phyloP scores from a whole-genome alignment of 2,113 vertebrate genomes.

The Ictalurus punctatus region DNA sequence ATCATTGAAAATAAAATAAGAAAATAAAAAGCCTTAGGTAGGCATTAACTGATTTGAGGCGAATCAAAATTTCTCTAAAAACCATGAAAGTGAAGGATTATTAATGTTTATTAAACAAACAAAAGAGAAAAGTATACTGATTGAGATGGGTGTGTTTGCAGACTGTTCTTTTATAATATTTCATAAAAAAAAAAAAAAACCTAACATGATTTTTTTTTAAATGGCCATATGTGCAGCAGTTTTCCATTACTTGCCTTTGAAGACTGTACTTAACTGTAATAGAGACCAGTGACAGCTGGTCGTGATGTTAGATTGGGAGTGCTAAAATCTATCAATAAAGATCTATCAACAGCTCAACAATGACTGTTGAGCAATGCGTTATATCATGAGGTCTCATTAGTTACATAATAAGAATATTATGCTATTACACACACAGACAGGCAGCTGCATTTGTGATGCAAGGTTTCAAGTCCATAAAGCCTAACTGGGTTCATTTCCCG shows the following conservation, averaged over 20 bases:
- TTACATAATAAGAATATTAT: neutral
- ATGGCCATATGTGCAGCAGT: neutral
- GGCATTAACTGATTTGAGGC: neutral
- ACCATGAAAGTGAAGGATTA: neutral
- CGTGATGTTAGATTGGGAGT: neutral
- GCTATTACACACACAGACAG: neutral
- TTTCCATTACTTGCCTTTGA: slow-evolving; percentile 1
- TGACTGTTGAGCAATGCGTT: neutral
- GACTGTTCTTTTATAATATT: neutral
- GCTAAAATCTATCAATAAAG: neutral
- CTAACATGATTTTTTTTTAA: neutral
- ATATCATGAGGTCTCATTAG: neutral
- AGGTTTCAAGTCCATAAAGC: neutral
- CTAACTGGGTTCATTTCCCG: neutral
- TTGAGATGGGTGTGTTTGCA: neutral
- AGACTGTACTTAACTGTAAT: neutral
- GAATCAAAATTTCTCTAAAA: neutral
- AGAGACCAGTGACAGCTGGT: slow-evolving; percentile 1
- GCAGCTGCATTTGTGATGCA: neutral
- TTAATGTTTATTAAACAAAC: neutral
- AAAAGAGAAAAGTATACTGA: neutral
- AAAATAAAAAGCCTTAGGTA: neutral
- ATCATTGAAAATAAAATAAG: too few relatives aligned
- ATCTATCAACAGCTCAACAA: neutral
- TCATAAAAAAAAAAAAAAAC: neutral